Evolutionary conservation across 2,888 invertebrate species (phyloP).

Genomic region (Silvanus unidentatus): DNA sequence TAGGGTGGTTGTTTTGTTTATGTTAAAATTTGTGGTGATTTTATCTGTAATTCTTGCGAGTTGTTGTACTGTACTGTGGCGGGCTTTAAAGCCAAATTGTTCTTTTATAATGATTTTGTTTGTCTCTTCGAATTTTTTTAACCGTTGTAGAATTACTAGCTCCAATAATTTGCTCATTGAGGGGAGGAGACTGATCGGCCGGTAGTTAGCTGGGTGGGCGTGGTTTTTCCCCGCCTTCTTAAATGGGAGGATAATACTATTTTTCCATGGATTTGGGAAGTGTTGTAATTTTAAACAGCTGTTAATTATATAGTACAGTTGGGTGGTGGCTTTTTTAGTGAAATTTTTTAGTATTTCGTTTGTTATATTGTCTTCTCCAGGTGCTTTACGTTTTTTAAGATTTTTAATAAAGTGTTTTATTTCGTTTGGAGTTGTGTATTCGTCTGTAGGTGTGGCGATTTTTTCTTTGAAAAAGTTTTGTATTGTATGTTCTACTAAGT

Average conservation of each 20-base stretch:
- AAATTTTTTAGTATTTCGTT: conserved; percentile 5
- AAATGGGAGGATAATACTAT: conserved; percentile 11
- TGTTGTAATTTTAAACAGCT: conserved; percentile 7
- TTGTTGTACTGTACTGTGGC: conserved; percentile 1
- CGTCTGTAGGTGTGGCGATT: neutral
- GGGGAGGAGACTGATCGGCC: conserved; percentile 3
- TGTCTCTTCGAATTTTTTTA: conserved; percentile 8
- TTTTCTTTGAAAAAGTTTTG: neutral
- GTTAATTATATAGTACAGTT: conserved; percentile 15
- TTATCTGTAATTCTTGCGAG: conserved; percentile 2
- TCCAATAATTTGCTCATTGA: conserved; percentile 14
- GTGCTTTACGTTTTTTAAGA: conserved; percentile 16
- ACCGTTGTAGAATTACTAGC: conserved; percentile 13
- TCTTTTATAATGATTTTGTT: neutral
- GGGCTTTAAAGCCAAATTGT: conserved; percentile 3
- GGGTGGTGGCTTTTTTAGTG: conserved; percentile 9
- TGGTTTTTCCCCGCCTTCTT: conserved; percentile 5
- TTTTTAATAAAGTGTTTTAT: conserved; percentile 12
- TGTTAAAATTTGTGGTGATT: conserved; percentile 3
- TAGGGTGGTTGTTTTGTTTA: conserved; percentile 1
- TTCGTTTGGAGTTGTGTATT: conserved; percentile 11
- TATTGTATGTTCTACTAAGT: neutral
- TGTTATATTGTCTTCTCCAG: conserved; percentile 14
- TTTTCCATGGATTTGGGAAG: conserved; percentile 16
- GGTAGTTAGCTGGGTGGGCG: neutral